phyloP scores from a whole-genome alignment of 2,888 invertebrate genomes.

The Eretmocerus hayati region DNA sequence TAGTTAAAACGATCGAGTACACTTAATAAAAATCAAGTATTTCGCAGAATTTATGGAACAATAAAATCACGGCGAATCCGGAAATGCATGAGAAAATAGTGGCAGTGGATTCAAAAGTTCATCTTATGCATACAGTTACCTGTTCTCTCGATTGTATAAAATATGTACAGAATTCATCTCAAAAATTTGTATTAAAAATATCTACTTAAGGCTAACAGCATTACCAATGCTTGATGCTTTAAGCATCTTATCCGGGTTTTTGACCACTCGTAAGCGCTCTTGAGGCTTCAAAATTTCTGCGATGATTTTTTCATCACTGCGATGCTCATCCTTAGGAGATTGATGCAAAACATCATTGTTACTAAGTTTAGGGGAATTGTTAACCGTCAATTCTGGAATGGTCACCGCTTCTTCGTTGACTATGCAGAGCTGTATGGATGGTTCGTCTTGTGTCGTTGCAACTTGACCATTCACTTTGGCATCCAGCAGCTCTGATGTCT shows the following conservation, averaged over 20 bases:
- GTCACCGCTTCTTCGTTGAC: slow-evolving; percentile 30
- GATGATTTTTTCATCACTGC: slow-evolving; percentile 43
- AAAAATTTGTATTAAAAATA: slow-evolving; percentile 28
- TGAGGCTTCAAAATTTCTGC: slow-evolving; percentile 44
- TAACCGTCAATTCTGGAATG: slow-evolving; percentile 23
- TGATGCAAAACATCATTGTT: slow-evolving; percentile 10
- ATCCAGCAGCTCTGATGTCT: not conserved
- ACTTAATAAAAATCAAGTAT: too few species aligned
- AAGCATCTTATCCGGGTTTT: slow-evolving; percentile 37
- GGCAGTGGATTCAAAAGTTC: not conserved
- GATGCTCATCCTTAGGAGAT: slow-evolving; percentile 24
- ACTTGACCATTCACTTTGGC: not conserved
- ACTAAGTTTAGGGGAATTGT: slow-evolving; percentile 21
- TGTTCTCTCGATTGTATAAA: slow-evolving; percentile 33
- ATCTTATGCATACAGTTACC: slow-evolving; percentile 21
- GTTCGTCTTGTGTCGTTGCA: slow-evolving; percentile 1
- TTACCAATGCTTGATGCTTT: slow-evolving; percentile 42
- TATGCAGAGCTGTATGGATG: slow-evolving; percentile 27
- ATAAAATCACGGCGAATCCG: too few species aligned
- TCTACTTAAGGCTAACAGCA: slow-evolving; percentile 45
- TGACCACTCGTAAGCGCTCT: slow-evolving; percentile 36
- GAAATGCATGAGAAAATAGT: too few species aligned
- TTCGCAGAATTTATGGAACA: too few species aligned
- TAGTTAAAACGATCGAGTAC: too few species aligned
- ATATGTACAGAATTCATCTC: slow-evolving; percentile 39